Evolutionary conservation across 2,888 invertebrate genomes (phyloP).

Genomic region (Pseudolycoriella hygida): DNA sequence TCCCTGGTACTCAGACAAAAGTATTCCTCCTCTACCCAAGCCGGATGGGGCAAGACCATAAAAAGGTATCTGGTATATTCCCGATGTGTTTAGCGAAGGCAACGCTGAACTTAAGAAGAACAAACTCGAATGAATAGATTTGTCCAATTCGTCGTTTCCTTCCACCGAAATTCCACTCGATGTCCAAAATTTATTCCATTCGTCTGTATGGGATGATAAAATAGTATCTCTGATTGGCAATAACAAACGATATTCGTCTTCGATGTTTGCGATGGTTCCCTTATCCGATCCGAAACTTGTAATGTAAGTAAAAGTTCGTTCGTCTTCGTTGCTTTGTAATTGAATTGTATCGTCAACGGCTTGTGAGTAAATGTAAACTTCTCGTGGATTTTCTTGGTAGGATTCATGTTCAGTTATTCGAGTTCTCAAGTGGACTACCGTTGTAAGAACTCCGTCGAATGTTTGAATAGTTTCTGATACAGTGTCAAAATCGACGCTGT

Average conservation of each 20-base stretch:
- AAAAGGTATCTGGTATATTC: conserved; percentile 27
- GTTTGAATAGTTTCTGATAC: background rate
- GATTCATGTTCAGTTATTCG: background rate
- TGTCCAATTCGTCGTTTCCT: conserved; percentile 30
- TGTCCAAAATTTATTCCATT: conserved; percentile 33
- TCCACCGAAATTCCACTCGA: conserved; percentile 32
- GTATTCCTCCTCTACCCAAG: conserved; percentile 31
- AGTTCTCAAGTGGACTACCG: background rate
- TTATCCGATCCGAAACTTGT: background rate
- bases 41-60: conserved; percentile 41
- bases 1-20: conserved; percentile 30
- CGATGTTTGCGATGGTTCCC: background rate
- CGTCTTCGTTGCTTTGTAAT: background rate
- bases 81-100: conserved; percentile 32
- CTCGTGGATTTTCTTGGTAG: background rate
- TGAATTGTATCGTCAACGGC: background rate
- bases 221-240: background rate
- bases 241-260: background rate
- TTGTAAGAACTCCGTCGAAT: too few species aligned
- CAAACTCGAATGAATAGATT: conserved; percentile 34
- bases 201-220: conserved; percentile 30
- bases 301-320: conserved; percentile 1
- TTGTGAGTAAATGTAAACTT: background rate
- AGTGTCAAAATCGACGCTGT: background rate
- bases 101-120: conserved; percentile 39